A percentile compares a stretch with the other conserved stretches of the same genome.
These are phyloP conservation scores for Promerops cafer DNA, from an alignment of 2,113 vertebrate species.

Conservation along the genomic window DNA sequence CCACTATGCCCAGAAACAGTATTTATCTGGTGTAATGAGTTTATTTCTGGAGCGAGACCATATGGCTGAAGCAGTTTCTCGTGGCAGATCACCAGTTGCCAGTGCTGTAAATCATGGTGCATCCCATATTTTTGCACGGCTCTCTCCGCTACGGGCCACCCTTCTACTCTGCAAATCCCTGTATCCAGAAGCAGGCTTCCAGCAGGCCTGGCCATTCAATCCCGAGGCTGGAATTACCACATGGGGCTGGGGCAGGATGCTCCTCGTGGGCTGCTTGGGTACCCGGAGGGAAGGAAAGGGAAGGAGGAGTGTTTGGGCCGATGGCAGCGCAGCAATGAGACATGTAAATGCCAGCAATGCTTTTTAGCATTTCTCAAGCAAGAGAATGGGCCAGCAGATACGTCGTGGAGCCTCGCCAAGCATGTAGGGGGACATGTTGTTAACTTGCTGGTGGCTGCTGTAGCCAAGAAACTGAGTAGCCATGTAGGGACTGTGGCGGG, in stretches of 20 bases:
- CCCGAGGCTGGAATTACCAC: neutral
- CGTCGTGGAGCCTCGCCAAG: conserved; percentile 41
- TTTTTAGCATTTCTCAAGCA: conserved; percentile 57
- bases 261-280: fast-evolving
- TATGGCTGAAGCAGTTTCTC: neutral
- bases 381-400: conserved; percentile 57
- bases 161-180: neutral
- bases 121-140: neutral
- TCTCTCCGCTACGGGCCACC: neutral
- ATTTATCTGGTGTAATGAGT: neutral
- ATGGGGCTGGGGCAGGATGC: fast-evolving
- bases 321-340: conserved; percentile 20
- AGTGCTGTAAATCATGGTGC: neutral
- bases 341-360: conserved; percentile 51
- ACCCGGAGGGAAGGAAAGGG: neutral
- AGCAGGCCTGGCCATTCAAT: neutral
- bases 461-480: conserved; percentile 59
- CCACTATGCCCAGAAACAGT: neutral
- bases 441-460: conserved; percentile 65
- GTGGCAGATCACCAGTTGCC: neutral
- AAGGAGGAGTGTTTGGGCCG: neutral
- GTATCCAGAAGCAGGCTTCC: neutral
- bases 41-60: neutral
- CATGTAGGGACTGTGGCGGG: conserved; percentile 52
- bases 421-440: conserved; percentile 65